phyloP scores from a whole-genome alignment of 1,140 invertebrate genomes.

The Samia ricini region DNA sequence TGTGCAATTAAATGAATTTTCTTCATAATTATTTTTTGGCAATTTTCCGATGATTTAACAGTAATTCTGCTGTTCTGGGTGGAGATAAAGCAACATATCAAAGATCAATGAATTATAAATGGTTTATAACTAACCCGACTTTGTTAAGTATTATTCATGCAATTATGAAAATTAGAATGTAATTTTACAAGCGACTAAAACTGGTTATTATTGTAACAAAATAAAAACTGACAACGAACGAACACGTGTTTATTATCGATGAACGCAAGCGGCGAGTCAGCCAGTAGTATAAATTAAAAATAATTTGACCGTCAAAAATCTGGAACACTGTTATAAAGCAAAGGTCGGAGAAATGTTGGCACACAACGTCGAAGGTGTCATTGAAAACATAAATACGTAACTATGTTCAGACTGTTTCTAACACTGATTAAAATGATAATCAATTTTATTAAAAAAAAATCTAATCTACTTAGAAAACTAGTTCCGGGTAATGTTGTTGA shows the following conservation, averaged over 20 bases:
- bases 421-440: slow-evolving; percentile 15
- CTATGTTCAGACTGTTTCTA: slow-evolving; percentile 13
- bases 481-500: too few species aligned
- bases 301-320: slow-evolving; percentile 68
- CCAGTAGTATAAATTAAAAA: slow-evolving; percentile 38
- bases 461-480: too few species aligned
- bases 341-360: slow-evolving; percentile 69
- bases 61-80: too few species aligned
- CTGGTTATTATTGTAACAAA: neutral
- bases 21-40: too few species aligned
- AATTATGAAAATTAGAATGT: too few species aligned
- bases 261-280: neutral
- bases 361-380: slow-evolving; percentile 31
- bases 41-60: too few species aligned
- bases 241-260: neutral
- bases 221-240: neutral
- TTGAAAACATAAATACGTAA: slow-evolving; percentile 36
- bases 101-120: too few species aligned
- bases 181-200: too few species aligned
- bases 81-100: too few species aligned
- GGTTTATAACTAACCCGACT: too few species aligned
- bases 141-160: too few species aligned
- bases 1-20: too few species aligned
- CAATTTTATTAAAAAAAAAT: neutral
- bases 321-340: slow-evolving; percentile 56